Conservation (phyloP, 2,113 vertebrate genomes). For the Gadus chalcogrammus region DNA sequence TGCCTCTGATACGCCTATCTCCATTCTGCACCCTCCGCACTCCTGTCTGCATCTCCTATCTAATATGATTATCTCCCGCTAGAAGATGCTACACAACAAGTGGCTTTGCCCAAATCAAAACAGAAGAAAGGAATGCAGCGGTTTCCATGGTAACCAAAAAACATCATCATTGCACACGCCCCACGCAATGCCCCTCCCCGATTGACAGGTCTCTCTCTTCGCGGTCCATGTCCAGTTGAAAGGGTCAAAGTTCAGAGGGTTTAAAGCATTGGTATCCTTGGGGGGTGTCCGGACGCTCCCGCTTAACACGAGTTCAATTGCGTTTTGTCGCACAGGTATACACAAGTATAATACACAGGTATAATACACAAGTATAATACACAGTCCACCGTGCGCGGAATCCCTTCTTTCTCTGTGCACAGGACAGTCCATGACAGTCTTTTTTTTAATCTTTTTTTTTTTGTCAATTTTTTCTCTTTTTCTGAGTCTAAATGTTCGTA, state of each 20-base stretch:
- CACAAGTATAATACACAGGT: constrained; percentile 61
- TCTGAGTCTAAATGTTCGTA: constrained; percentile 21
- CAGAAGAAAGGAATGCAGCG: constrained; percentile 32
- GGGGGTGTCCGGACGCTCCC: constrained; percentile 14
- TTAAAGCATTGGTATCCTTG: constrained; percentile 38
- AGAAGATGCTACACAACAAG: constrained; percentile 67
- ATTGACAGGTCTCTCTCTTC: constrained; percentile 8
- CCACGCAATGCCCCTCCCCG: constrained; percentile 2
- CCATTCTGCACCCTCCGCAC: constrained; percentile 28
- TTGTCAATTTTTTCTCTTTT: constrained; percentile 35
- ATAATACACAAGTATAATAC: too few relatives aligned
- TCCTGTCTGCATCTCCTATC: constrained; percentile 48
- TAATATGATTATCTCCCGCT: constrained; percentile 73
- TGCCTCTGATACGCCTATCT: constrained; percentile 27
- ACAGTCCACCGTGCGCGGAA: constrained; percentile 36
- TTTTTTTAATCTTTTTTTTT: constrained; percentile 42
- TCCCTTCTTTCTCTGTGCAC: constrained; percentile 55
- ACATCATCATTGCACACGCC: constrained; percentile 31
- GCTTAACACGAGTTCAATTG: constrained; percentile 33
- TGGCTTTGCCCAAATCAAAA: constrained; percentile 54
- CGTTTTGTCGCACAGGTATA: constrained; percentile 45
- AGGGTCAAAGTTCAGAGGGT: constrained; percentile 59
- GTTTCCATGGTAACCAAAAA: constrained; percentile 56
- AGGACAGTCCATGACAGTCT: constrained; percentile 54
- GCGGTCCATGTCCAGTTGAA: constrained; percentile 52